Evolutionary conservation across 2,888 invertebrate species (phyloP).

Genomic region (Drosophila tripunctata): DNA sequence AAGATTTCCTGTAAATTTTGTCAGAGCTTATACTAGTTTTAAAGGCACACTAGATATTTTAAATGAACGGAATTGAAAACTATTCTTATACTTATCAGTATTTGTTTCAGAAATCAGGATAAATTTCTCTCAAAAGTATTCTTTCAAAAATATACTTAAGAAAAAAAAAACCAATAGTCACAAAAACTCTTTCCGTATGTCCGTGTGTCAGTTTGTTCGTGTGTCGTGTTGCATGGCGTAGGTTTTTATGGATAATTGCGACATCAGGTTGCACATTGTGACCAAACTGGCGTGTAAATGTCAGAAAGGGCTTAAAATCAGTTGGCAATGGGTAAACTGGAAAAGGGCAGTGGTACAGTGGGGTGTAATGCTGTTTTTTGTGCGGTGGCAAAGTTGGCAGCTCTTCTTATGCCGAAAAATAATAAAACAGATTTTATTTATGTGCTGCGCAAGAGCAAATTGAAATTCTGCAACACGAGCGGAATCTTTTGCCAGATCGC

Average conservation of each 20-base stretch:
- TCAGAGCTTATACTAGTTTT: no score
- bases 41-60: no score
- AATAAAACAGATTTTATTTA: constrained; percentile 77
- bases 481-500: constrained; percentile 30
- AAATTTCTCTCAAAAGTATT: no score
- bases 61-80: no score
- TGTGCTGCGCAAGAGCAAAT: constrained; percentile 67
- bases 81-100: no score
- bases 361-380: constrained; percentile 1
- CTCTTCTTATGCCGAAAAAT: constrained; percentile 47
- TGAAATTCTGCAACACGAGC: constrained; percentile 68
- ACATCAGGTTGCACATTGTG: constrained; percentile 23
- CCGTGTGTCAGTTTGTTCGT: neutral
- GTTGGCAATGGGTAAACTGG: neutral
- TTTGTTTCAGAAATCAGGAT: no score
- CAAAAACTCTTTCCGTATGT: neutral
- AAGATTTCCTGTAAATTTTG: no score
- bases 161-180: neutral
- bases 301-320: neutral
- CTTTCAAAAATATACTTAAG: constrained; percentile 8
- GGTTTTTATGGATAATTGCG: constrained; percentile 15
- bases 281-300: constrained; percentile 15
- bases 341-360: neutral
- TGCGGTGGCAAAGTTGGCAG: constrained; percentile 49
- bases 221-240: neutral